These are phyloP conservation scores for Stenodera caucasica DNA, from an alignment of 2,888 invertebrate species.

Conservation along the genomic window DNA sequence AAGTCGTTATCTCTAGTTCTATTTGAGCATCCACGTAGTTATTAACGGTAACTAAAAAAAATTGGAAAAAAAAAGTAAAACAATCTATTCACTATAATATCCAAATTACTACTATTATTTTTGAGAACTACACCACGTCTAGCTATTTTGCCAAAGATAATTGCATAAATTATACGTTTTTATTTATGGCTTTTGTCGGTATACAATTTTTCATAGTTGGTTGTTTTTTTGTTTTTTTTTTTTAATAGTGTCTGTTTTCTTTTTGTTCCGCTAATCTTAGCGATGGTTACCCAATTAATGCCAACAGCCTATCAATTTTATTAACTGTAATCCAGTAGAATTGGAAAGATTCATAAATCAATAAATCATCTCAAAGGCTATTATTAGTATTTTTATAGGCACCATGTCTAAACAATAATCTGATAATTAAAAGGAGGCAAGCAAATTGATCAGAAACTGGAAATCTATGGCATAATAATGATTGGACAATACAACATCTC, in stretches of 20 bases:
- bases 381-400: not conserved
- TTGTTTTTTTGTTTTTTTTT: not conserved
- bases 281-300: not conserved
- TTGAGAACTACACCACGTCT: not conserved
- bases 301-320: constrained; percentile 11
- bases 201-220: constrained; percentile 15
- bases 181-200: constrained; percentile 19
- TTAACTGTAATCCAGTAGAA: constrained; percentile 3
- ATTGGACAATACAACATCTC: not conserved
- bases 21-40: not conserved
- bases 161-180: constrained; percentile 12
- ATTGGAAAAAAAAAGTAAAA: not conserved
- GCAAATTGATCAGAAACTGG: not conserved
- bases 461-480: not conserved
- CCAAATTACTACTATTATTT: constrained; percentile 10
- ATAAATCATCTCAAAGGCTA: constrained; percentile 3
- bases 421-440: not conserved
- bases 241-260: not conserved
- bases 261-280: not conserved
- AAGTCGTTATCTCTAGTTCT: too few species aligned
- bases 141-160: constrained; percentile 11
- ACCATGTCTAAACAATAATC: constrained; percentile 1
- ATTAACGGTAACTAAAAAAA: constrained; percentile 8
- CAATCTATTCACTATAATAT: not conserved
- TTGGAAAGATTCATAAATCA: not conserved